Percentiles rank a stretch among this genome's conserved stretches.
Conservation (phyloP, 1,140 invertebrate species). For the Agrilus planipennis region DNA sequence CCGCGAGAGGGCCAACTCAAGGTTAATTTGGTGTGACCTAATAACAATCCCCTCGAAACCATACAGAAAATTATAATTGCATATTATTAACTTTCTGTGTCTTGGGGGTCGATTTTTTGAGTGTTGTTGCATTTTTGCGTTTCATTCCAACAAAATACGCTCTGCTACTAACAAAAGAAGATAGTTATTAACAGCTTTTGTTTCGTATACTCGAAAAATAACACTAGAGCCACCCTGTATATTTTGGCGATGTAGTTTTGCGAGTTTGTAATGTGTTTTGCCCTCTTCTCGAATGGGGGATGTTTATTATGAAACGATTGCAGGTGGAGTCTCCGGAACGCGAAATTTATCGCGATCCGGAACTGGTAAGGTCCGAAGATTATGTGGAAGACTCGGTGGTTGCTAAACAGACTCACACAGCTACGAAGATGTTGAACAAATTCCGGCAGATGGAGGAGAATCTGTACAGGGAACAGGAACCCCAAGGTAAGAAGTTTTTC, state of each 20-base stretch:
- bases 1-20: conserved; percentile 51
- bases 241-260: neutral
- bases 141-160: too few species aligned
- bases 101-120: too few species aligned
- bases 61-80: too few species aligned
- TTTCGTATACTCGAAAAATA: too few species aligned
- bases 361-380: conserved; percentile 55
- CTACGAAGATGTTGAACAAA: conserved; percentile 70
- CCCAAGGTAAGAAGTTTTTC: conserved; percentile 34
- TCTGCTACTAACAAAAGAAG: too few species aligned
- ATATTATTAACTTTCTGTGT: too few species aligned
- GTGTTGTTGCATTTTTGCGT: too few species aligned
- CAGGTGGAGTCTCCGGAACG: conserved; percentile 55
- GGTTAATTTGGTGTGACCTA: too few species aligned
- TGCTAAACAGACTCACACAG: conserved; percentile 57
- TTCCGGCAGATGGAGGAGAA: conserved; percentile 80
- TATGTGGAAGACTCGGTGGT: conserved; percentile 43
- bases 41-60: too few species aligned
- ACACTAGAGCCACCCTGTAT: neutral
- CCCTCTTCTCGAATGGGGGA: too few species aligned
- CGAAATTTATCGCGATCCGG: conserved; percentile 64
- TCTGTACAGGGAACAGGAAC: conserved; percentile 42
- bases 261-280: neutral
- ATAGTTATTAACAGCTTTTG: too few species aligned
- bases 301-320: too few species aligned